A percentile compares a stretch with the other conserved stretches of the same genome.
Conservation (phyloP, 1,140 invertebrate species). For the Caenorhabditis brenneri region DNA sequence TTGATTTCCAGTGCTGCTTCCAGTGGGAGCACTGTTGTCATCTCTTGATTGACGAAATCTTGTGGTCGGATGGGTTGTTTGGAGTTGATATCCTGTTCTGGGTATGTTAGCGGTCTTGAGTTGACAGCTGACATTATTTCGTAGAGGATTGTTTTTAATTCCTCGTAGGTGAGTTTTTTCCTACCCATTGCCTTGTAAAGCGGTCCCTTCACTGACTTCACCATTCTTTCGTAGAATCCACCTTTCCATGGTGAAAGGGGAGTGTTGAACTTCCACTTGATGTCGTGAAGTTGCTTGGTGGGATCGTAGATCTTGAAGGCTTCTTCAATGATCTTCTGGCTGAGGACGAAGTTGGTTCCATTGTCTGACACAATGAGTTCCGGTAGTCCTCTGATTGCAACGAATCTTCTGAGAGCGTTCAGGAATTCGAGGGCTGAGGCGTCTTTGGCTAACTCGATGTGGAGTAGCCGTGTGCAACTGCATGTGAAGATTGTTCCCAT, state of each 20-base stretch:
- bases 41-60: not conserved
- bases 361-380: conserved; percentile 28
- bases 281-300: not conserved
- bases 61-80: not conserved
- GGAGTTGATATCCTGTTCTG: not conserved
- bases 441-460: conserved; percentile 11
- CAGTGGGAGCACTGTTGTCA: not conserved
- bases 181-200: not conserved
- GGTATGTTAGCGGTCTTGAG: not conserved
- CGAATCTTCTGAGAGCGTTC: not conserved
- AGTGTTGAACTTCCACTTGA: conserved; percentile 34
- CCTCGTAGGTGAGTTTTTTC: not conserved
- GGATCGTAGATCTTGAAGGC: not conserved
- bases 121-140: not conserved
- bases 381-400: conserved; percentile 13
- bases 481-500: conserved; percentile 16
- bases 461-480: not conserved
- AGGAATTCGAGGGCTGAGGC: not conserved
- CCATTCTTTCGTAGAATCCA: conserved; percentile 45
- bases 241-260: conserved; percentile 44
- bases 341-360: conserved; percentile 24
- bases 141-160: not conserved
- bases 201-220: conserved; percentile 22
- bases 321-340: not conserved
- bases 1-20: not conserved